Base-by-base conservation (phyloP, 2,113 vertebrate species). In the Brachirus orientalis region DNA sequence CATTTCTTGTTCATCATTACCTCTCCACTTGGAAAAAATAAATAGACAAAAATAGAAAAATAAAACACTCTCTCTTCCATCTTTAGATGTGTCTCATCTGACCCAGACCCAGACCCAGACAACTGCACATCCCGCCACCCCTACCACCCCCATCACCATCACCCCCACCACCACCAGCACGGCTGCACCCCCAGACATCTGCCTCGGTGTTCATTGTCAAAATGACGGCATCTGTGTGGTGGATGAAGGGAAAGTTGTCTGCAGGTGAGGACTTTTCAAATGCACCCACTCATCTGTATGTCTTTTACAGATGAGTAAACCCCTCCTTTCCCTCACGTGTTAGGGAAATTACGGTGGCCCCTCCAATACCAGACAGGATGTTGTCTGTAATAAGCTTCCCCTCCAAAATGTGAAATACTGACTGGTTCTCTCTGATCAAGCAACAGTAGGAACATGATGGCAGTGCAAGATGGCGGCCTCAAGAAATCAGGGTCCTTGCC, bases 51-150 rank as follows among this genome's bases (percentile, higher is more conserved):
- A n/a, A n/a, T n/a, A n/a, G n/a, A n/a, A n/a, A n/a, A n/a, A n/a
- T n/a, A n/a, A n/a, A n/a, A n/a, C n/a, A n/a, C n/a, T n/a, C 17
- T 62, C 4, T 13, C 63, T 59, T 67, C 11, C 50, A 79, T 72
- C 73, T 66, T 43, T 75, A 98, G 97, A 99, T 77, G 92, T 96
- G 54, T 93, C 95, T 0, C 80, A 95, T 83, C 91, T 99, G 37
- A 87, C 90, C 1, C 16, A 38, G 50, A 76, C 83, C 36, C 74
- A 93, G 63, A 81, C 89, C 1, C 0, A 64, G 52, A 88, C 91
- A 8, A 62, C 54, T 1, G 1, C 6, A 2, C 44, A 36, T 3
- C 17, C 61, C 0, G 0, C 14, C 40, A 17, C 79, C 8, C 48
- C 36, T 10, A 28, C 28, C 28, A 2, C 28, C 28, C 28, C 28